Evolutionary conservation across 2,113 vertebrate genomes (phyloP).

Genomic region (Rutilus rutilus): DNA sequence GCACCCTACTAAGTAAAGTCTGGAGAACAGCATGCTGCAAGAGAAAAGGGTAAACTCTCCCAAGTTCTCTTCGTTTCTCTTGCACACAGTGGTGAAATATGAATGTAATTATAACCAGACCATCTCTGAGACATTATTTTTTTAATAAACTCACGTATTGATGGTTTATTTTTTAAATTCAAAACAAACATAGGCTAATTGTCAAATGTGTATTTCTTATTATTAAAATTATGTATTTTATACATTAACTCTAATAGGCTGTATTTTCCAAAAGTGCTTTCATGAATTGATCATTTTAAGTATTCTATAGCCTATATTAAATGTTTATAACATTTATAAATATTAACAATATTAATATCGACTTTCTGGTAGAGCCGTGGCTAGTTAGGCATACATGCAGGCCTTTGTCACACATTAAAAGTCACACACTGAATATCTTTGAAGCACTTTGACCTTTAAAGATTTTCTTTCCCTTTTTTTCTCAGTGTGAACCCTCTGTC

Average conservation of each 20-base stretch:
- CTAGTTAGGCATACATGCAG: background rate
- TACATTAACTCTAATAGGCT: too few species aligned
- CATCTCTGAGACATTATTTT: background rate
- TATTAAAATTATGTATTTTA: background rate
- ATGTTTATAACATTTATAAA: background rate
- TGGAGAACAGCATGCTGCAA: conserved; percentile 63
- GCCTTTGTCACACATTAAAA: background rate
- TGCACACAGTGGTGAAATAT: background rate
- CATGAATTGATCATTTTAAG: background rate
- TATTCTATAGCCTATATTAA: background rate
- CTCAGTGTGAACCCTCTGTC: conserved; percentile 19
- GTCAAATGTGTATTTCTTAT: background rate
- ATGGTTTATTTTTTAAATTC: background rate
- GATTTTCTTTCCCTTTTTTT: background rate
- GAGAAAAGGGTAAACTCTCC: conserved; percentile 46
- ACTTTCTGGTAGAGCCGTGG: background rate
- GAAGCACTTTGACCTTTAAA: background rate
- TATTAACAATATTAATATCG: background rate
- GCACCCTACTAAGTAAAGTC: conserved; percentile 64
- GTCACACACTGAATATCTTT: background rate
- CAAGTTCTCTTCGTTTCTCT: background rate
- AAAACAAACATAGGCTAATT: background rate
- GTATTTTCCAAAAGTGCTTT: too few species aligned
- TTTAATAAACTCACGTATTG: background rate
- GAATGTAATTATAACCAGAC: background rate